Percentiles rank a stretch among this genome's conserved stretches.
These are phyloP conservation scores for Sterrhoptilus dennistouni DNA, from an alignment of 2,113 vertebrate species.

Conservation along the genomic window DNA sequence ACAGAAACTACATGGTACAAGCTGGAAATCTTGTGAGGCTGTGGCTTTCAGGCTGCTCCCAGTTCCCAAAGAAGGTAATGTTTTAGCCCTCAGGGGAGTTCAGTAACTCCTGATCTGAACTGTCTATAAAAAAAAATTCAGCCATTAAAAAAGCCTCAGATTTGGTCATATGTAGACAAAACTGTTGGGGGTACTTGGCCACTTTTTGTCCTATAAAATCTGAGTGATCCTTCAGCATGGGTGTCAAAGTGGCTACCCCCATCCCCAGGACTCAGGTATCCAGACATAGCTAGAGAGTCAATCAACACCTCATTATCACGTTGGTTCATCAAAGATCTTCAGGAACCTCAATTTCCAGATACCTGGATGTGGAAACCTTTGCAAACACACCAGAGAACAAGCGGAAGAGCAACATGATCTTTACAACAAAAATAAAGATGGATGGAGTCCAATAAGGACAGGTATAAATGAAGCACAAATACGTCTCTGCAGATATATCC, in stretches of 20 bases:
- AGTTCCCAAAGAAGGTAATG: neutral
- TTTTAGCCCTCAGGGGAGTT: neutral
- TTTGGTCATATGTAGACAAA: neutral
- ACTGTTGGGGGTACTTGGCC: neutral
- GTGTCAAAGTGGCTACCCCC: neutral
- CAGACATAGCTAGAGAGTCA: neutral
- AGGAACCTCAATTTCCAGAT: neutral
- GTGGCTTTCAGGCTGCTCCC: conserved; percentile 1
- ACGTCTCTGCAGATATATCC: neutral
- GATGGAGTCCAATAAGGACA: neutral
- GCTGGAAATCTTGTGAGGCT: conserved; percentile 23
- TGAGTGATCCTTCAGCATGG: neutral
- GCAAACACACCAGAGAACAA: neutral
- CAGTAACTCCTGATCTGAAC: neutral
- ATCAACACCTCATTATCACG: neutral
- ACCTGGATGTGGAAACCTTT: neutral
- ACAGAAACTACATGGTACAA: neutral
- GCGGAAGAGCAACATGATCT: neutral
- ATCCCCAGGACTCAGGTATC: neutral
- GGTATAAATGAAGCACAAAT: neutral
- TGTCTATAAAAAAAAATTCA: neutral
- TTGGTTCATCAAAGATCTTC: neutral
- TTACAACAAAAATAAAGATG: neutral
- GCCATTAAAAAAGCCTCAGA: neutral
- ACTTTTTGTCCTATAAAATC: neutral